A percentile compares a stretch with the other conserved stretches of the same genome.
These are phyloP conservation scores for Calosoma granatense DNA, from an alignment of 1,140 invertebrate species.

Conservation along the genomic window DNA sequence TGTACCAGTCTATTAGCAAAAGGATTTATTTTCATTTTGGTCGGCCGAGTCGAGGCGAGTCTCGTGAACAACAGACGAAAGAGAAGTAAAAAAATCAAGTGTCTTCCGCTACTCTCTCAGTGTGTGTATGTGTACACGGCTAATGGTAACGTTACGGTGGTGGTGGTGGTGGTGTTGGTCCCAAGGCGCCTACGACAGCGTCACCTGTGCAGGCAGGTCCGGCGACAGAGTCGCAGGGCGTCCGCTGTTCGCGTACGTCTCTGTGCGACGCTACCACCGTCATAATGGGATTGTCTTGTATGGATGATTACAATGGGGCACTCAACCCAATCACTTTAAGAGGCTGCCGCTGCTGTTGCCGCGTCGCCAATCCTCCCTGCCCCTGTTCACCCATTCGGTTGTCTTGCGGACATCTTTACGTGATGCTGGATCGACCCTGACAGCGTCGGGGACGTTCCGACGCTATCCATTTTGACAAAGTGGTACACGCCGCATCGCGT, in stretches of 20 bases:
- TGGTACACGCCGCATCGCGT: no score
- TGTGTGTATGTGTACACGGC: no score
- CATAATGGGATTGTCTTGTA: constrained; percentile 34
- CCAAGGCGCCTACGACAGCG: not conserved
- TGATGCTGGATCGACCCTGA: constrained; percentile 3
- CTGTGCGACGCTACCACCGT: constrained; percentile 10
- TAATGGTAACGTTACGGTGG: not conserved
- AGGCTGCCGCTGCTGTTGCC: not conserved
- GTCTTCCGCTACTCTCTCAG: constrained; percentile 13
- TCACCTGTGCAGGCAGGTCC: not conserved
- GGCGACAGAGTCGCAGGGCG: not conserved
- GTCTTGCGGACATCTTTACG: not conserved
- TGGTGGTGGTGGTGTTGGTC: not conserved
- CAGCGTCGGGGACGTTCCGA: not conserved
- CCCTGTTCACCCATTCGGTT: no score
- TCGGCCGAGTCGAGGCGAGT: not conserved
- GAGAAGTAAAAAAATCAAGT: constrained; percentile 16
- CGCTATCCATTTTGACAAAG: not conserved
- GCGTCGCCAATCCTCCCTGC: no score
- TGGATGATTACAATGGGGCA: constrained; percentile 34
- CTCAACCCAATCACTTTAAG: constrained; percentile 27
- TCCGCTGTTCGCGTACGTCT: not conserved
- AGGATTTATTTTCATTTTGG: constrained; percentile 41
- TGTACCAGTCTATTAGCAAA: constrained; percentile 41
- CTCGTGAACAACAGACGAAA: constrained; percentile 12